phyloP scores from a whole-genome alignment of 2,888 invertebrate species.

The Platycnemis pennipes region DNA sequence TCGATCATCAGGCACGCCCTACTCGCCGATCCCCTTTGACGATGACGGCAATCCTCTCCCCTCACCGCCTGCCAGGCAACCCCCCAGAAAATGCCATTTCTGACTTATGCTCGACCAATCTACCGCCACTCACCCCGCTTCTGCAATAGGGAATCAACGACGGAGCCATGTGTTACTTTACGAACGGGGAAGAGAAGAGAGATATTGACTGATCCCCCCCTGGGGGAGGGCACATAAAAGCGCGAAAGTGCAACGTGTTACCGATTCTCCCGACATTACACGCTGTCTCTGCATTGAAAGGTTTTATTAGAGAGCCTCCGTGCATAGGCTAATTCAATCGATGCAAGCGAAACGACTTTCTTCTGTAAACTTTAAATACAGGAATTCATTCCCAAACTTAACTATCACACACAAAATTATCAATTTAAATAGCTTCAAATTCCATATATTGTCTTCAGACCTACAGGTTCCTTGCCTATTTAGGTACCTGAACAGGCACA shows the following conservation, averaged over 20 bases:
- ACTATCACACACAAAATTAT: too few relatives aligned
- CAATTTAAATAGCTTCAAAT: too few relatives aligned
- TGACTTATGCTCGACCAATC: slow-evolving; percentile 22
- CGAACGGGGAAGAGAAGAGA: neutral
- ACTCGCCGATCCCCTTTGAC: neutral
- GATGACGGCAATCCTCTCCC: neutral
- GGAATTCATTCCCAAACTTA: too few relatives aligned
- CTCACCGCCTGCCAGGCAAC: neutral
- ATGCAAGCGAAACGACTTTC: neutral
- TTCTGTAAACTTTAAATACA: neutral
- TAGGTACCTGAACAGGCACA: too few relatives aligned
- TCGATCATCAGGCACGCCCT: neutral
- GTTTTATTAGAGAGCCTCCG: neutral
- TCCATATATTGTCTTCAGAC: too few relatives aligned
- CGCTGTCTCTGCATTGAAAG: neutral
- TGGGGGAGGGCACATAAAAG: neutral
- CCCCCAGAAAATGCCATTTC: neutral
- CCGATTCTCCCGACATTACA: neutral
- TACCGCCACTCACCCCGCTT: neutral
- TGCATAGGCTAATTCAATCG: neutral
- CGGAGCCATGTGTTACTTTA: slow-evolving; percentile 28
- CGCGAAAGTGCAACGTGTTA: neutral
- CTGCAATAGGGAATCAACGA: neutral
- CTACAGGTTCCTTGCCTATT: too few relatives aligned
- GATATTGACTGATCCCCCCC: neutral